Conservation (phyloP, 2,113 vertebrate genomes). For the Tautogolabrus adspersus region DNA sequence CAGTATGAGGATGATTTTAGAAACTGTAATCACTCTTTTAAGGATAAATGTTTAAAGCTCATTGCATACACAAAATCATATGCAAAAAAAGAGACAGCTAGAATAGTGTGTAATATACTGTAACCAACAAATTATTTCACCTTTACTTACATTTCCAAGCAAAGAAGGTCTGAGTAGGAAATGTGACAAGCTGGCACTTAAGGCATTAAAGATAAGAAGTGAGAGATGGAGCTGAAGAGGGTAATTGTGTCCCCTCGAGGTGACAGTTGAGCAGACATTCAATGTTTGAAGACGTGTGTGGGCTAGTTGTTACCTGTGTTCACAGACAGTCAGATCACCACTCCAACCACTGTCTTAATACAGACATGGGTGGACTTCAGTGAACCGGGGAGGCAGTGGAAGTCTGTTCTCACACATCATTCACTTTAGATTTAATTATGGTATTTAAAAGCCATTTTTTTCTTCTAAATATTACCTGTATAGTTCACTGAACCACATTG, state of each 20-base stretch:
- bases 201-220: slow-evolving; percentile 66
- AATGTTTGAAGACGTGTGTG: slow-evolving; percentile 58
- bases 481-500: not conserved
- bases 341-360: not conserved
- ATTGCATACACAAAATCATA: slow-evolving; percentile 64
- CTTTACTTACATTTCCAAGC: slow-evolving; percentile 72
- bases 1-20: slow-evolving; percentile 49
- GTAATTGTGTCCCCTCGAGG: slow-evolving; percentile 63
- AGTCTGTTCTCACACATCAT: not conserved
- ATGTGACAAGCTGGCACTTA: slow-evolving; percentile 63
- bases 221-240: slow-evolving; percentile 48
- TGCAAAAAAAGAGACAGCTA: slow-evolving; percentile 46
- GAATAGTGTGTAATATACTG: slow-evolving; percentile 72
- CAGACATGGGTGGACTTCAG: not conserved
- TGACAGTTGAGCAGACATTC: slow-evolving; percentile 48
- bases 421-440: not conserved
- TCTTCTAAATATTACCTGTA: not conserved
- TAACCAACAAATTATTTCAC: slow-evolving; percentile 61
- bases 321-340: slow-evolving; percentile 27
- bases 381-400: not conserved
- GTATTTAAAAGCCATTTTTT: slow-evolving; percentile 4
- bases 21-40: slow-evolving; percentile 52
- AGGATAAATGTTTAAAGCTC: slow-evolving; percentile 69
- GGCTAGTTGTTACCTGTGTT: slow-evolving; percentile 30
- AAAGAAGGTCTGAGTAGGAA: slow-evolving; percentile 65